A percentile compares a stretch with the other conserved stretches of the same genome.
Evolutionary conservation across 2,113 vertebrate genomes (phyloP).

Genomic region (Trochalopteron elliotii): DNA sequence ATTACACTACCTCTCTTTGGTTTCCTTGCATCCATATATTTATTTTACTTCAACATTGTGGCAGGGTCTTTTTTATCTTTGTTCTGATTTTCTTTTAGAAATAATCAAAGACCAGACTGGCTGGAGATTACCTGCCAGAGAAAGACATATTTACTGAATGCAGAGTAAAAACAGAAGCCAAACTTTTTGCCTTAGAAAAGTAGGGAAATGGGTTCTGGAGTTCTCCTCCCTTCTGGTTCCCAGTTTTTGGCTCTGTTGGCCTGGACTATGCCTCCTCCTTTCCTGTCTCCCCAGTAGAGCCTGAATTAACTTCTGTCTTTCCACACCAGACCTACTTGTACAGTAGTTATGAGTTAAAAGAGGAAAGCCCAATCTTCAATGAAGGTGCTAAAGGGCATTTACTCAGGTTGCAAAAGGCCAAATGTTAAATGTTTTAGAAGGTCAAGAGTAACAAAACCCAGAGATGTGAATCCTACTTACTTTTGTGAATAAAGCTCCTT

Average conservation of each 20-base stretch:
- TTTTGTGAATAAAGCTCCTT: background rate
- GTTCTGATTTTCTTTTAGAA: background rate
- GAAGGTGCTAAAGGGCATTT: background rate
- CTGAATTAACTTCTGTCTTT: background rate
- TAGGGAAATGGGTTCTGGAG: background rate
- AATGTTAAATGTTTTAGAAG: background rate
- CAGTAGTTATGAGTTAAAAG: background rate
- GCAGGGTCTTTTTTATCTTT: background rate
- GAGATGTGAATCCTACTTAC: background rate
- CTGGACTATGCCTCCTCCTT: accelerated
- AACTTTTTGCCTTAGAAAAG: background rate
- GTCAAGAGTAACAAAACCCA: background rate
- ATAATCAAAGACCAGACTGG: background rate
- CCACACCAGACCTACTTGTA: background rate
- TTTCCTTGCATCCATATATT: background rate
- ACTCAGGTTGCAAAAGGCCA: background rate
- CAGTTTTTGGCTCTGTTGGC: background rate
- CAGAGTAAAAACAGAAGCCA: background rate
- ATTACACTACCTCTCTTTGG: background rate
- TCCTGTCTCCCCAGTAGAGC: accelerated
- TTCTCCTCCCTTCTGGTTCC: background rate
- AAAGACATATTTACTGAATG: background rate
- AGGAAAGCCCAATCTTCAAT: background rate
- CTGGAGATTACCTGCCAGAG: background rate
- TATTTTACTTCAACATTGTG: background rate